Conservation (phyloP, 2,113 vertebrate species). For the Phocoena sinus region DNA sequence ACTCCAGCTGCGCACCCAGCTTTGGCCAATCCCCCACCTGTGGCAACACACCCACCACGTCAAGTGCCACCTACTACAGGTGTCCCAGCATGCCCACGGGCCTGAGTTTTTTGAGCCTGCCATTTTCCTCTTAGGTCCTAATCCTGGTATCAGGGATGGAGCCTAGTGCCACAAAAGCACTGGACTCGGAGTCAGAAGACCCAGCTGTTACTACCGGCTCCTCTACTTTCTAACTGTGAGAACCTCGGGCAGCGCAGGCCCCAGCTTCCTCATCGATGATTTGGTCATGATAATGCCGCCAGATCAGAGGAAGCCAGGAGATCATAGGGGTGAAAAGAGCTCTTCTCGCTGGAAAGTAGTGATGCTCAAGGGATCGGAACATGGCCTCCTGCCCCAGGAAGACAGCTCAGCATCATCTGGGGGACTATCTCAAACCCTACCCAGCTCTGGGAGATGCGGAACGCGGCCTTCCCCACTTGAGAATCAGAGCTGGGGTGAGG, state of each 20-base stretch:
- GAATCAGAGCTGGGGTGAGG: background rate
- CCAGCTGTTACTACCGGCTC: background rate
- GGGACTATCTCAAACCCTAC: background rate
- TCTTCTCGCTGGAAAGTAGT: background rate
- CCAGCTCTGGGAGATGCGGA: background rate
- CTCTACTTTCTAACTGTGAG: background rate
- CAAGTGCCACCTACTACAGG: background rate
- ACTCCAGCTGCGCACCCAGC: background rate
- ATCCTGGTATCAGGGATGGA: background rate
- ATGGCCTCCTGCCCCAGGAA: background rate
- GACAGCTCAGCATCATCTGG: background rate
- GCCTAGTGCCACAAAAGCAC: slow-evolving; percentile 41
- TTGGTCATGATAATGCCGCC: background rate
- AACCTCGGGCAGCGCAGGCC: background rate
- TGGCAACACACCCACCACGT: background rate
- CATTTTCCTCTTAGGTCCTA: background rate
- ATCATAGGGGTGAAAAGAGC: background rate
- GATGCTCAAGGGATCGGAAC: background rate
- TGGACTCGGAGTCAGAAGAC: slow-evolving; percentile 62
- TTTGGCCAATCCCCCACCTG: background rate
- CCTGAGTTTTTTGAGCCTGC: background rate
- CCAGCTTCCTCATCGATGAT: background rate
- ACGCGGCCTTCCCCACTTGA: background rate
- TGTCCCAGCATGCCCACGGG: background rate
- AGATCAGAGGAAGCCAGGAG: background rate